These are phyloP conservation scores for Acomys russatus DNA, from an alignment of 2,797 vertebrate genomes.

Conservation along the genomic window DNA sequence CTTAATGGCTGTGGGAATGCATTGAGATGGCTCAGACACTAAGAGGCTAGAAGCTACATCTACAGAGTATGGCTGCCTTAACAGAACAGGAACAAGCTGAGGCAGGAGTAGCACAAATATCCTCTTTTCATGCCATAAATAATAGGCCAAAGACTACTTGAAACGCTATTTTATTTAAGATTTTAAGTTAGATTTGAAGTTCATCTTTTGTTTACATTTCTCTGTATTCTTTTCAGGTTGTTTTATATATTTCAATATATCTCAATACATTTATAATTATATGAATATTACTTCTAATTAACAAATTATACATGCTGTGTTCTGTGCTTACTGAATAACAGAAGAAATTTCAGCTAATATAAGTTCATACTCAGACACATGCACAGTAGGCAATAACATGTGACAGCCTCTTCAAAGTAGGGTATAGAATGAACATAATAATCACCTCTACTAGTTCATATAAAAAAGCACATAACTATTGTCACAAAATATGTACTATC, in stretches of 20 bases:
- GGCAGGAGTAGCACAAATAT: not conserved
- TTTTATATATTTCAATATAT: not conserved
- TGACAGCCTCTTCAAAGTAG: not conserved
- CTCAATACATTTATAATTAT: not conserved
- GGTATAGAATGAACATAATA: conserved; percentile 7
- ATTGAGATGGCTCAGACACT: not conserved
- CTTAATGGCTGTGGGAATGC: not conserved
- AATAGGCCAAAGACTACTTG: not conserved
- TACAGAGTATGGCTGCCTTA: not conserved
- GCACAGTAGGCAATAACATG: not conserved
- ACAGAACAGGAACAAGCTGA: not conserved
- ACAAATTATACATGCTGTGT: not conserved
- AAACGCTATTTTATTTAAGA: too few relatives aligned
- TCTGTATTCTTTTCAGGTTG: not conserved
- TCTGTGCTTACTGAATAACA: not conserved
- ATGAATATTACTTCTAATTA: not conserved
- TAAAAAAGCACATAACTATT: not conserved
- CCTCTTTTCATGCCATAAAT: not conserved
- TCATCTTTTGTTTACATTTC: not conserved
- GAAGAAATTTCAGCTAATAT: not conserved
- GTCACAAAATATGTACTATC: conserved; percentile 11
- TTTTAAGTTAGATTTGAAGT: conserved; percentile 9
- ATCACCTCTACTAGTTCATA: not conserved
- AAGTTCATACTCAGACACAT: not conserved
- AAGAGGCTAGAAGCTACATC: not conserved